phyloP scores from a whole-genome alignment of 2,797 vertebrate species.

The Alauda arvensis region DNA sequence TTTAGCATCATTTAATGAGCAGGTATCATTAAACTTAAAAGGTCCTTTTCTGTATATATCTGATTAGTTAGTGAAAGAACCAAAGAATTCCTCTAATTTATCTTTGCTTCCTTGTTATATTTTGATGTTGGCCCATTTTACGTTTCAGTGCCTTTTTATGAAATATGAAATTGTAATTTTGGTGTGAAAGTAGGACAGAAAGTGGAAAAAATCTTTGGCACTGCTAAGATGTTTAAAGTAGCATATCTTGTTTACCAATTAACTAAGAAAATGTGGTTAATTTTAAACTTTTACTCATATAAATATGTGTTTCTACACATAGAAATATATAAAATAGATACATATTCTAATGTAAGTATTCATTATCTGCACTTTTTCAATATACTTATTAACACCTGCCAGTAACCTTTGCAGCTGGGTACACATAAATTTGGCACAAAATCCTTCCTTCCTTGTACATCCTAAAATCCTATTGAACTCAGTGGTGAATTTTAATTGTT shows the following conservation, averaged over 20 bases:
- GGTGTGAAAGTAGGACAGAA: slow-evolving; percentile 59
- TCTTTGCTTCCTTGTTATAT: slow-evolving; percentile 74
- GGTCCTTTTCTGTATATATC: slow-evolving; percentile 78
- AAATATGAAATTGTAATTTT: slow-evolving; percentile 75
- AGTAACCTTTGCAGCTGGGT: slow-evolving; percentile 31
- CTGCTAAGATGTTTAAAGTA: slow-evolving; percentile 28
- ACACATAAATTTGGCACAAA: not conserved
- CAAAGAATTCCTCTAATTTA: slow-evolving; percentile 79
- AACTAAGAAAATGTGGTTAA: not conserved
- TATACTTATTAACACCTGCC: slow-evolving; percentile 20
- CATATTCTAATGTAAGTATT: slow-evolving; percentile 2
- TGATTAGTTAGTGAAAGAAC: slow-evolving; percentile 81
- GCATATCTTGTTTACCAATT: slow-evolving; percentile 51
- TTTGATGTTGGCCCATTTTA: slow-evolving; percentile 76
- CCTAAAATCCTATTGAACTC: slow-evolving; percentile 5
- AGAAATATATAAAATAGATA: not conserved
- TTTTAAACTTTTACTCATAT: not conserved
- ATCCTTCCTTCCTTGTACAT: not conserved
- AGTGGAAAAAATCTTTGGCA: slow-evolving; percentile 33
- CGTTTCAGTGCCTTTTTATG: slow-evolving; percentile 69
- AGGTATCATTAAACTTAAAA: slow-evolving; percentile 95
- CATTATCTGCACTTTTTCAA: not conserved
- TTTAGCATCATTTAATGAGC: slow-evolving; percentile 89
- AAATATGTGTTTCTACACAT: not conserved
- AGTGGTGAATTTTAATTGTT: slow-evolving; percentile 13